Conservation (phyloP, 2,797 vertebrate species). For the Fistularia commersonii region DNA sequence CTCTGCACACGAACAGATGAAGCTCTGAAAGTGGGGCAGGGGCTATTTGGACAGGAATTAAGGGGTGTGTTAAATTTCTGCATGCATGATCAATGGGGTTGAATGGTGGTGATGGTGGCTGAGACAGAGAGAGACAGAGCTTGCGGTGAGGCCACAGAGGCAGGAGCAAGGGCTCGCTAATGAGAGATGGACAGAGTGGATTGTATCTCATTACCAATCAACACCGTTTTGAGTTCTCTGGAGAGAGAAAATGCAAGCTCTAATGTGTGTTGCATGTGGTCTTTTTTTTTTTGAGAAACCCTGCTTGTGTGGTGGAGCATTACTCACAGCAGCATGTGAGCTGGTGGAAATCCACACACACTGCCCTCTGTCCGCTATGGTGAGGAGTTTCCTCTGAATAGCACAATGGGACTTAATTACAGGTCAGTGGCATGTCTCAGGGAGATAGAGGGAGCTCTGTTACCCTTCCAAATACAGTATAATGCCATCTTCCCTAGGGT, state of each 20-base stretch:
- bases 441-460: slow-evolving; percentile 75
- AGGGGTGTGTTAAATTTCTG: slow-evolving; percentile 95
- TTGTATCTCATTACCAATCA: slow-evolving; percentile 70
- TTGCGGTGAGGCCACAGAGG: slow-evolving; percentile 32
- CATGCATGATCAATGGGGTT: slow-evolving; percentile 97
- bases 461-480: slow-evolving; percentile 75
- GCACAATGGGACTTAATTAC: slow-evolving; percentile 76
- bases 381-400: slow-evolving; percentile 65
- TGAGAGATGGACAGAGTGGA: slow-evolving; percentile 71
- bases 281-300: slow-evolving; percentile 64
- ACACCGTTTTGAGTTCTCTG: slow-evolving; percentile 54
- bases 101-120: slow-evolving; percentile 46
- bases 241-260: slow-evolving; percentile 43
- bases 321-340: slow-evolving; percentile 63
- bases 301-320: slow-evolving; percentile 59
- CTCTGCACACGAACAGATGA: slow-evolving; percentile 78
- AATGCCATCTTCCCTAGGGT: slow-evolving; percentile 76
- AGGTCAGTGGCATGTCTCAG: slow-evolving; percentile 74
- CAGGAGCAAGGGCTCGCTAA: slow-evolving; percentile 80
- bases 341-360: slow-evolving; percentile 59
- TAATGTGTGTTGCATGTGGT: slow-evolving; percentile 61
- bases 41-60: slow-evolving; percentile 85
- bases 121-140: slow-evolving; percentile 35
- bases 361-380: slow-evolving; percentile 65
- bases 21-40: slow-evolving; percentile 65